A percentile compares a stretch with the other conserved stretches of the same genome.
Conservation (phyloP, 2,113 vertebrate genomes). For the Rynchops niger region DNA sequence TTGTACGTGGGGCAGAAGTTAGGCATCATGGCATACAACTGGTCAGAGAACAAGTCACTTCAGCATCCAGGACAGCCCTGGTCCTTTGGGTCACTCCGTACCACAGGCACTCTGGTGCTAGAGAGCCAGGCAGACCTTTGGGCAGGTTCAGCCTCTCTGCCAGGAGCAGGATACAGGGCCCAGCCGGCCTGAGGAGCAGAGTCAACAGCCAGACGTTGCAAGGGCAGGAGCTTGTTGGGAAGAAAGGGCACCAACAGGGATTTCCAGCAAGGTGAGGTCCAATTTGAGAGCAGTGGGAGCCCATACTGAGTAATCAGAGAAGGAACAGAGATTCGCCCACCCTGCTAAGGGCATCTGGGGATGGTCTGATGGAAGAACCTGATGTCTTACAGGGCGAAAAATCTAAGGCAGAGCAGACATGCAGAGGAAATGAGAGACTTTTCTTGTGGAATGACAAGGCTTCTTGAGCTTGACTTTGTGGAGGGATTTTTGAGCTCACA, state of each 20-base stretch:
- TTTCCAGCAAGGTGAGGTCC: background rate
- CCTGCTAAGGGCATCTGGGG: background rate
- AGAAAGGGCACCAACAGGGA: fast-evolving
- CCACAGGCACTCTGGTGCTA: fast-evolving
- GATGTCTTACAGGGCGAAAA: background rate
- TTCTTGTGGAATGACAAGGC: background rate
- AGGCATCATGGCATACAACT: background rate
- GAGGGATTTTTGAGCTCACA: background rate
- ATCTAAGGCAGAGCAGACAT: background rate
- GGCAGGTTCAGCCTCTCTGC: background rate
- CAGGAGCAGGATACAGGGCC: background rate
- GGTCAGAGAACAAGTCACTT: background rate
- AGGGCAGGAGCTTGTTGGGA: background rate
- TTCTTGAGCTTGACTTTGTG: background rate
- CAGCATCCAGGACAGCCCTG: background rate
- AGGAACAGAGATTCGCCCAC: background rate
- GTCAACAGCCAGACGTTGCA: background rate
- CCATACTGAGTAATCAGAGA: background rate
- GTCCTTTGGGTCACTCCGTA: background rate
- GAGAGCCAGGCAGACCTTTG: fast-evolving
- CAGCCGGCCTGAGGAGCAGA: background rate
- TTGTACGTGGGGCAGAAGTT: background rate
- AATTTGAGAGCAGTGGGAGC: background rate
- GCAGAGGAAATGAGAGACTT: background rate
- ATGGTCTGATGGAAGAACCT: background rate